Base-by-base conservation (phyloP, 2,113 vertebrate species). In the Oxyura jamaicensis region DNA sequence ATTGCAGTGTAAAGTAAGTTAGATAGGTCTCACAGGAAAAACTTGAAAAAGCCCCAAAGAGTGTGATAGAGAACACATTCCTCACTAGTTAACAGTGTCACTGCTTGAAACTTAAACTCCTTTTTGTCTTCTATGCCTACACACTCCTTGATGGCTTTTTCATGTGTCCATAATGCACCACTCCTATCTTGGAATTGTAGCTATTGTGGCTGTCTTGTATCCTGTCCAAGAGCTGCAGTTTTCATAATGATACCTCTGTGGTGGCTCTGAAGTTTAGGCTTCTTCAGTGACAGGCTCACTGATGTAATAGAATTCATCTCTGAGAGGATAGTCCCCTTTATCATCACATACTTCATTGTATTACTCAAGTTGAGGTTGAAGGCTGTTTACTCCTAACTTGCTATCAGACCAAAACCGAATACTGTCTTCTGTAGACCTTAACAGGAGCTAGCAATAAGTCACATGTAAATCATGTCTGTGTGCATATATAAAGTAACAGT, bases 401-500 rank as follows among this genome's bases (percentile, higher is more conserved):
- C 31, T 72, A 13, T 75, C 29, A 58, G 58, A 46, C n/a, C 1
- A 0, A 69, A 71, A 25, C 66, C 72, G 39, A 60, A 23, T 31
- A 33, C 7, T 55, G 25, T 52, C 50, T 36, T 29, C 41, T 1
- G 8, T 62, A 90, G 39, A 41, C 2, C 17, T 84, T 39, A 25
- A 0, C 4, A 68, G 36, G n/a, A 59, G 22, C 19, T 22, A 28
- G 23, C n/a, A 74, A 13, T 6, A n/a, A 60, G 13, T 63, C n/a
- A 39, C 4, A 1, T 0, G 1, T 44, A 60, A 59, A 15, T 82
- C 29, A 60, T 81, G 23, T 46, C n/a, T 75, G 1, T 25, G 15
- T 87, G 25, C 6, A 6, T 19, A 22, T 52, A 12, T 29, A 33
- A 73, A 87, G 35, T 72, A 75, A 46, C 6, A 11, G 8, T 67